Percentiles rank a stretch among this genome's conserved stretches.
Conservation (phyloP, 2,888 invertebrate species). For the Rhorus exstirpatorius region DNA sequence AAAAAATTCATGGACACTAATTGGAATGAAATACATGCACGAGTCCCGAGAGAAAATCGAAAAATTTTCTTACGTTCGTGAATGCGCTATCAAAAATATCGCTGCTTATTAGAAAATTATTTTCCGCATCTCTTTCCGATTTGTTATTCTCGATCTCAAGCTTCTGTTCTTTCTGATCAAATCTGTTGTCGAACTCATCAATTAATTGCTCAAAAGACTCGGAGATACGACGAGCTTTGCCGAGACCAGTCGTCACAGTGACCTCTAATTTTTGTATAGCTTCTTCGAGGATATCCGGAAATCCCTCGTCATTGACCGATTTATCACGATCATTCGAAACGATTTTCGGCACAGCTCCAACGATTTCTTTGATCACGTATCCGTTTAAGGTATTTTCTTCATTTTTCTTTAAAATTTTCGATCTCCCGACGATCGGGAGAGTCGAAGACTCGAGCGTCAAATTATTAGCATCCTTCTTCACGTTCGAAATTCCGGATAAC, state of each 20-base stretch:
- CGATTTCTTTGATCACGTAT: neutral
- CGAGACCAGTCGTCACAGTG: slow-evolving; percentile 73
- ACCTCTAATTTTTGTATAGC: slow-evolving; percentile 76
- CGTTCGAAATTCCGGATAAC: neutral
- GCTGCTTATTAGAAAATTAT: slow-evolving; percentile 49
- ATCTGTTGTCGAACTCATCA: slow-evolving; percentile 74
- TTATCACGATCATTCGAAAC: neutral
- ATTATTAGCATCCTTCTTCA: neutral
- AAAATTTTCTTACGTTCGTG: slow-evolving; percentile 76
- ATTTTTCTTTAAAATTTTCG: slow-evolving; percentile 12
- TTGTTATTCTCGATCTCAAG: slow-evolving; percentile 21
- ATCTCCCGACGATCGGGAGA: neutral
- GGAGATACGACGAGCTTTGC: slow-evolving; percentile 76
- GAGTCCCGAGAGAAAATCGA: slow-evolving; percentile 75
- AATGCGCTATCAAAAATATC: slow-evolving; percentile 73
- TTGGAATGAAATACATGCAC: slow-evolving; percentile 67
- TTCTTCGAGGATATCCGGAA: slow-evolving; percentile 73
- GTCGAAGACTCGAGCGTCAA: neutral
- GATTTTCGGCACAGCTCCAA: neutral
- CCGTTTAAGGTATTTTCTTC: slow-evolving; percentile 54
- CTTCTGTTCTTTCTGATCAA: slow-evolving; percentile 61
- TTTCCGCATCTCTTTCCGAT: slow-evolving; percentile 28
- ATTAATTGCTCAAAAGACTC: slow-evolving; percentile 77
- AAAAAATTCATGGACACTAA: slow-evolving; percentile 47
- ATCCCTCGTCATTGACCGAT: slow-evolving; percentile 55